phyloP scores from a whole-genome alignment of 2,888 invertebrate species.

The Nymphalis urticae region DNA sequence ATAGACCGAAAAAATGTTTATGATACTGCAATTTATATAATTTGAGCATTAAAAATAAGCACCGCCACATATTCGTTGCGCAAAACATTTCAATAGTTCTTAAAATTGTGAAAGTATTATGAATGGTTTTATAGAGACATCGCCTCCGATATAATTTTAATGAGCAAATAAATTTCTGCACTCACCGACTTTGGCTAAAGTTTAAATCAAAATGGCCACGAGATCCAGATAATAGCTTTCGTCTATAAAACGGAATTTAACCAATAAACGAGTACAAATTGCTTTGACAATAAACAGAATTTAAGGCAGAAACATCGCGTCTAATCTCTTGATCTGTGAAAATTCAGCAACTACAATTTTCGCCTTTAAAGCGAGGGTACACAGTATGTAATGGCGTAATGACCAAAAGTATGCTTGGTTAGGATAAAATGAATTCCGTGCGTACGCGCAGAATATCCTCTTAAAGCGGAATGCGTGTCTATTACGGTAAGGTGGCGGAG shows the following conservation, averaged over 20 bases:
- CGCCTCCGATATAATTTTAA: not conserved
- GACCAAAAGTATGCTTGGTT: slow-evolving; percentile 23
- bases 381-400: slow-evolving; percentile 14
- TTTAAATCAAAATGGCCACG: slow-evolving; percentile 16
- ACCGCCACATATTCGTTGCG: not conserved
- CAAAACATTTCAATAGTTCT: slow-evolving; percentile 12
- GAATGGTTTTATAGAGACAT: not conserved
- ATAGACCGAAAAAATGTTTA: slow-evolving; percentile 15
- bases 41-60: slow-evolving; percentile 12
- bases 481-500: slow-evolving; percentile 59
- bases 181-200: slow-evolving; percentile 1
- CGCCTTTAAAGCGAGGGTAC: not conserved
- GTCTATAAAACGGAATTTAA: slow-evolving; percentile 29
- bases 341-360: slow-evolving; percentile 3
- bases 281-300: slow-evolving; percentile 38
- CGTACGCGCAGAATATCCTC: slow-evolving; percentile 53
- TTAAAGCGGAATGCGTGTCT: slow-evolving; percentile 62
- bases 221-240: slow-evolving; percentile 23
- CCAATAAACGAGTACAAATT: slow-evolving; percentile 40
- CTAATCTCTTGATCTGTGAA: slow-evolving; percentile 16
- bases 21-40: slow-evolving; percentile 10
- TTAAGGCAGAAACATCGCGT: slow-evolving; percentile 24
- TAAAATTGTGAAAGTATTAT: slow-evolving; percentile 8
- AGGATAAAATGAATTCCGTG: slow-evolving; percentile 49
- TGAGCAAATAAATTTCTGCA: slow-evolving; percentile 6